These are phyloP conservation scores for Melanchra persicariae DNA, from an alignment of 2,888 invertebrate genomes.

Conservation along the genomic window DNA sequence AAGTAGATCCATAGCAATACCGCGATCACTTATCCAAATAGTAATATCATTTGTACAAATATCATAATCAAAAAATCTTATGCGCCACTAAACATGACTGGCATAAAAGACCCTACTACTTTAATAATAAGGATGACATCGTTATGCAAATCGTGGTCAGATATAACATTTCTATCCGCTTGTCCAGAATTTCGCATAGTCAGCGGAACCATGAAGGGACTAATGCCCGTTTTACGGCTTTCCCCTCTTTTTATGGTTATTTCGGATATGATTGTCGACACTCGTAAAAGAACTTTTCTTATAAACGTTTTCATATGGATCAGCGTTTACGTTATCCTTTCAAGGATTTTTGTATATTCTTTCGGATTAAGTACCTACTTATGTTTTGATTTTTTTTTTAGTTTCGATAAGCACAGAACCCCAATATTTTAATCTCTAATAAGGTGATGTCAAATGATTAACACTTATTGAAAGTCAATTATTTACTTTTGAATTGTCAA, in stretches of 20 bases:
- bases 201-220: constrained; percentile 82
- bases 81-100: constrained; percentile 59
- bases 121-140: constrained; percentile 64
- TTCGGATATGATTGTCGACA: constrained; percentile 85
- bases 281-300: constrained; percentile 81
- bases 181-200: constrained; percentile 74
- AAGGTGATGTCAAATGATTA: background rate
- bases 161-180: constrained; percentile 70
- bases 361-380: constrained; percentile 1
- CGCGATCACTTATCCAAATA: constrained; percentile 38
- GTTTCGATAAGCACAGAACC: background rate
- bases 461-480: too few relatives aligned
- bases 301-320: constrained; percentile 75
- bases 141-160: constrained; percentile 65
- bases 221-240: constrained; percentile 85
- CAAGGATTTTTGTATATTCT: constrained; percentile 31
- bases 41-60: constrained; percentile 19
- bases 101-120: constrained; percentile 64
- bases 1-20: background rate
- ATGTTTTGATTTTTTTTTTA: background rate
- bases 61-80: constrained; percentile 55
- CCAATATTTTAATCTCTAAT: background rate
- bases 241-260: constrained; percentile 84
- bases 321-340: constrained; percentile 61
- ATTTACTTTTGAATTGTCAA: too few relatives aligned